Conservation (phyloP, 2,888 invertebrate species). For the Tricholauxania praeusta region DNA sequence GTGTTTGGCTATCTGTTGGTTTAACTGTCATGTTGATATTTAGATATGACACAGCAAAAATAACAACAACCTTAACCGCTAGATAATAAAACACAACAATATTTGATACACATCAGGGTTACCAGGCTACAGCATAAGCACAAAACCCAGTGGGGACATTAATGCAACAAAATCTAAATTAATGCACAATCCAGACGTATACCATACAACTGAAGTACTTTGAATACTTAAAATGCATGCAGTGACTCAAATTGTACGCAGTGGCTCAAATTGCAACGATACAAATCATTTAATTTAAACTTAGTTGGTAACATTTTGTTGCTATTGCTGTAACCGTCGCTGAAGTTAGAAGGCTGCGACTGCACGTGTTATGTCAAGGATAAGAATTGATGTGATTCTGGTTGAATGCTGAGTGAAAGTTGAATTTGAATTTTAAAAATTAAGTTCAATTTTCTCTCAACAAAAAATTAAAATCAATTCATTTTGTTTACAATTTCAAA, state of each 20-base stretch:
- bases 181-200: not conserved
- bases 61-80: not conserved
- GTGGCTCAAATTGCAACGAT: not conserved
- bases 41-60: conserved; percentile 4
- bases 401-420: too few relatives aligned
- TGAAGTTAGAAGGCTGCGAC: too few relatives aligned
- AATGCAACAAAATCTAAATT: conserved; percentile 8
- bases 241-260: not conserved
- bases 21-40: conserved; percentile 23
- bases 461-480: not conserved
- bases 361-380: too few relatives aligned
- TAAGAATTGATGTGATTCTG: too few relatives aligned
- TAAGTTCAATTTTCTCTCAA: not conserved
- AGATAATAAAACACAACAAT: not conserved
- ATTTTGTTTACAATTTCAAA: not conserved
- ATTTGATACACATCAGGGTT: not conserved
- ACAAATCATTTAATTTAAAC: too few relatives aligned
- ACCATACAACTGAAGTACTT: not conserved
- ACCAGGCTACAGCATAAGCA: not conserved
- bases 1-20: not conserved
- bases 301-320: too few relatives aligned
- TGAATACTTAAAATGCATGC: not conserved
- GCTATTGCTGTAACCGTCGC: too few relatives aligned
- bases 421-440: not conserved
- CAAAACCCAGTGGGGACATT: not conserved